A percentile compares a stretch with the other conserved stretches of the same genome.
Evolutionary conservation across 2,888 invertebrate genomes (phyloP).

Genomic region (Caenorhabditis angaria): DNA sequence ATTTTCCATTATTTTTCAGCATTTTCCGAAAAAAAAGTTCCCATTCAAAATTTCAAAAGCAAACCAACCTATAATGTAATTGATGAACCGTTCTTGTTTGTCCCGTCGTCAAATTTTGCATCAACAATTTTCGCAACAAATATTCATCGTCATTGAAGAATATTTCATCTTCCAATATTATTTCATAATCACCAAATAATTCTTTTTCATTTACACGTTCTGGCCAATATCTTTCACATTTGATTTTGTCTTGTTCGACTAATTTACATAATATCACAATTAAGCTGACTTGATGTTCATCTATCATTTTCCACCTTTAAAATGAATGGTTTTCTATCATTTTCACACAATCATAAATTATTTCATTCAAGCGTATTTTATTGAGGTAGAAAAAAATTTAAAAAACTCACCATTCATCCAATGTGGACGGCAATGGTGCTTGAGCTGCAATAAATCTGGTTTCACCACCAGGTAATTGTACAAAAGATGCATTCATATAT

Average conservation of each 20-base stretch:
- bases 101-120: constrained; percentile 46
- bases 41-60: too few relatives aligned
- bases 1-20: not conserved
- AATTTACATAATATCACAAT: constrained; percentile 66
- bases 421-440: constrained; percentile 60
- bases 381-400: not conserved
- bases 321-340: not conserved
- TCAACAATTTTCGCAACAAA: constrained; percentile 46
- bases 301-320: constrained; percentile 65
- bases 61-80: constrained; percentile 56
- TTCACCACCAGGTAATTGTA: constrained; percentile 45
- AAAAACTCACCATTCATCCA: constrained; percentile 56
- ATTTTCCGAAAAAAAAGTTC: not conserved
- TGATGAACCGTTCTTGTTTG: constrained; percentile 51
- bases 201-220: constrained; percentile 41
- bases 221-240: constrained; percentile 65
- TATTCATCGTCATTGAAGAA: constrained; percentile 53
- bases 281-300: constrained; percentile 52
- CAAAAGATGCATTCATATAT: constrained; percentile 65
- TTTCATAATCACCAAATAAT: constrained; percentile 54
- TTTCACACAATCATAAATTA: not conserved
- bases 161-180: constrained; percentile 53
- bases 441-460: constrained; percentile 66
- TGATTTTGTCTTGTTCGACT: constrained; percentile 59
- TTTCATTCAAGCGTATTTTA: not conserved